A percentile compares a stretch with the other conserved stretches of the same genome.
phyloP scores from a whole-genome alignment of 1,140 invertebrate genomes.

The Philopotamus ludificatus region DNA sequence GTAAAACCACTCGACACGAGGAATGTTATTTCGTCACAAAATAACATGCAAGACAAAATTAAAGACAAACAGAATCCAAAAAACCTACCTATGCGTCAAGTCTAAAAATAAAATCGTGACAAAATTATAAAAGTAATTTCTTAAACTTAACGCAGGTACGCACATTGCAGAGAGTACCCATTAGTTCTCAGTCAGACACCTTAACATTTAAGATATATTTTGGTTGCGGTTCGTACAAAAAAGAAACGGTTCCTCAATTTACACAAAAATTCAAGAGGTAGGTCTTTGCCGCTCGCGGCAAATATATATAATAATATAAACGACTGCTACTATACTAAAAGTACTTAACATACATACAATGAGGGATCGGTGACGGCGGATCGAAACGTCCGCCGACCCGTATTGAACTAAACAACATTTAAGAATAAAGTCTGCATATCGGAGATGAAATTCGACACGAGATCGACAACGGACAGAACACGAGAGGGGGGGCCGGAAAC shows the following conservation, averaged over 20 bases:
- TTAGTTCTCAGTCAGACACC: constrained; percentile 38
- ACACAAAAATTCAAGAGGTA: constrained; percentile 55
- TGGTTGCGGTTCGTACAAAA: constrained; percentile 33
- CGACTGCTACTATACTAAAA: constrained; percentile 39
- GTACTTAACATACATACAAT: constrained; percentile 40
- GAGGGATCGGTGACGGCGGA: constrained; percentile 8
- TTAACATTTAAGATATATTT: constrained; percentile 43
- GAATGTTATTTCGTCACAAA: constrained; percentile 59
- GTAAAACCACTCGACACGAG: constrained; percentile 59
- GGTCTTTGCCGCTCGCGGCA: constrained; percentile 45
- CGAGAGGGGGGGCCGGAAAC: constrained; percentile 18
- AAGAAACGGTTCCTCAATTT: constrained; percentile 52
- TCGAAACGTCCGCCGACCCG: neutral
- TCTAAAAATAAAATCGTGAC: constrained; percentile 56
- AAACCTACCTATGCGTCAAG: constrained; percentile 58
- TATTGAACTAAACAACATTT: constrained; percentile 1
- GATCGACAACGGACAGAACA: constrained; percentile 10
- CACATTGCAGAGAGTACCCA: constrained; percentile 39
- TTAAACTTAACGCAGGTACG: constrained; percentile 50
- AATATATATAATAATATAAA: neutral
- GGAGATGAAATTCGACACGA: neutral
- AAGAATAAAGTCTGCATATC: neutral
- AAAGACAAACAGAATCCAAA: constrained; percentile 57
- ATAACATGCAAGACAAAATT: constrained; percentile 59
- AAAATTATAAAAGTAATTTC: constrained; percentile 57